Percentiles rank a stretch among this genome's conserved stretches.
Evolutionary conservation across 2,113 vertebrate genomes (phyloP).

Genomic region (Microtus richardsoni): DNA sequence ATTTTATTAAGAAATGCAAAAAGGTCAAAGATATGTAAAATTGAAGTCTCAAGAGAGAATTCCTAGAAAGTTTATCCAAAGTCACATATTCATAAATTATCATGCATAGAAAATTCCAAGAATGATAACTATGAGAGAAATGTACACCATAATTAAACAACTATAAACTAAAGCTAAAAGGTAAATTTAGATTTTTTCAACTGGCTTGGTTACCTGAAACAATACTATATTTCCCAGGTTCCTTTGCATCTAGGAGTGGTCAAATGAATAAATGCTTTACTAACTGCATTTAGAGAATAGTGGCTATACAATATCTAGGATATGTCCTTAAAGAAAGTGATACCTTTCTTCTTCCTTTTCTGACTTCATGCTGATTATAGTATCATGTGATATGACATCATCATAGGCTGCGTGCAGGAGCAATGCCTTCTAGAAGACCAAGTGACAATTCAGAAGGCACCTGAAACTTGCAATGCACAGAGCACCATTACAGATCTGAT

Average conservation of each 20-base stretch:
- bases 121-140: not conserved
- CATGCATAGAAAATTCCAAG: not conserved
- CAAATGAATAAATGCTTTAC: not conserved
- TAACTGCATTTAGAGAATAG: not conserved
- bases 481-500: not conserved
- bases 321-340: not conserved
- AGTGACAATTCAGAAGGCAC: not conserved
- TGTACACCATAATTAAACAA: not conserved
- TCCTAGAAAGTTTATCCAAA: not conserved
- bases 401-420: not conserved
- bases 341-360: not conserved
- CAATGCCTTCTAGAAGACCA: not conserved
- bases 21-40: conserved; percentile 34
- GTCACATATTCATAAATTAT: not conserved
- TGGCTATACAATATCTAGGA: not conserved
- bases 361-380: not conserved
- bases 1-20: conserved; percentile 16
- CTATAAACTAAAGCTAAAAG: not conserved
- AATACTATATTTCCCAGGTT: not conserved
- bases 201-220: not conserved
- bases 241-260: not conserved
- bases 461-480: not conserved
- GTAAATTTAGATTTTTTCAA: not conserved
- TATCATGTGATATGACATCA: not conserved
- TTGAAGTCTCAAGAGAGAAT: not conserved